Evolutionary conservation across 2,797 vertebrate species (phyloP).

Genomic region (Hybognathus amarus): DNA sequence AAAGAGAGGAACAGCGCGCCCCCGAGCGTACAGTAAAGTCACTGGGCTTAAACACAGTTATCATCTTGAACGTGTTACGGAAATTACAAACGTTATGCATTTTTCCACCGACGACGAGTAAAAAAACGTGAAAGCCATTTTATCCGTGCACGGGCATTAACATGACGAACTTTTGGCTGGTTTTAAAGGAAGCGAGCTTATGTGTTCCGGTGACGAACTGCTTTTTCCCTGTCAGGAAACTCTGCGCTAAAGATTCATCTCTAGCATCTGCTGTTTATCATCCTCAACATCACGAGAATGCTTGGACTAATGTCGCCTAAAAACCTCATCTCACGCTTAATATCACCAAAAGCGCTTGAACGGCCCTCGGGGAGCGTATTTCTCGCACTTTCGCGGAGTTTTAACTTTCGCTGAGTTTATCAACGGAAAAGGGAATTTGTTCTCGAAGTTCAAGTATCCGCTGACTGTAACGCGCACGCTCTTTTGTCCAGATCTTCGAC

Average conservation of each 20-base stretch:
- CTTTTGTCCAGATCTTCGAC: constrained; percentile 34
- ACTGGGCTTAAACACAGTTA: constrained; percentile 59
- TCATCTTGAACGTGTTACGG: constrained; percentile 30
- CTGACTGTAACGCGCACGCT: constrained; percentile 16
- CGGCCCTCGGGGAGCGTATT: constrained; percentile 34
- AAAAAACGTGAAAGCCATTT: not conserved
- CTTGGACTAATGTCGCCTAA: constrained; percentile 25
- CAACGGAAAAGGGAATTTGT: constrained; percentile 43
- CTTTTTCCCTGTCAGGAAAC: constrained; percentile 76
- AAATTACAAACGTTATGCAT: not conserved
- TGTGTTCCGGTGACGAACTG: constrained; percentile 74
- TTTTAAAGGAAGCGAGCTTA: constrained; percentile 56
- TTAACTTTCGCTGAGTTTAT: constrained; percentile 40
- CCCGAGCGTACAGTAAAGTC: constrained; percentile 64
- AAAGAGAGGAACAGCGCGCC: constrained; percentile 71
- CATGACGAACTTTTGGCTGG: constrained; percentile 39
- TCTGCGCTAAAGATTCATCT: constrained; percentile 67
- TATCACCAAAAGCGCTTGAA: constrained; percentile 14
- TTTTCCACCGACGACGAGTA: not conserved
- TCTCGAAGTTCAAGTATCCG: constrained; percentile 38
- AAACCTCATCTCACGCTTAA: not conserved
- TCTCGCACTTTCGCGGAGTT: constrained; percentile 14
- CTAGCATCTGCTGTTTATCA: constrained; percentile 67
- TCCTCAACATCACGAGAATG: constrained; percentile 16
- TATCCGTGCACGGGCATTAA: not conserved